Percentiles rank a stretch among this genome's conserved stretches.
Conservation (phyloP, 2,797 vertebrate species). For the Mallotus villosus region DNA sequence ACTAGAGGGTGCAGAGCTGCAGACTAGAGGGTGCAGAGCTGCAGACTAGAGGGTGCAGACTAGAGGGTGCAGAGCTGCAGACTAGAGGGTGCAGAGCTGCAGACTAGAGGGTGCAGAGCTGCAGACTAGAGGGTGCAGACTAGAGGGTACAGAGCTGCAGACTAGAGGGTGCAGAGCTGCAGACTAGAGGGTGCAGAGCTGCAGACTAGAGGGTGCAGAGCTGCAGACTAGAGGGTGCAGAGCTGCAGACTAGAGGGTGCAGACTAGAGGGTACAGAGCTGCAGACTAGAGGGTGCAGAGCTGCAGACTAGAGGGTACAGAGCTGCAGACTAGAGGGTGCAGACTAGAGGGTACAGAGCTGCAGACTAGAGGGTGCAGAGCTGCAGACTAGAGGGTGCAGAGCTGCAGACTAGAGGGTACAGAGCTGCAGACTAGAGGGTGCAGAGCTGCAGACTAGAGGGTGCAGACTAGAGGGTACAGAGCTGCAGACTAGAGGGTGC, state of each 20-base stretch:
- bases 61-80: conserved; percentile 31
- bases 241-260: conserved; percentile 46
- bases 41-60: too few species aligned
- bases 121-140: too few species aligned
- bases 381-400: too few species aligned
- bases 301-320: too few species aligned
- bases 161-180: background rate
- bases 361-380: conserved; percentile 34
- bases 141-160: too few species aligned
- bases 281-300: too few species aligned
- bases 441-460: background rate
- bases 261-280: conserved; percentile 30
- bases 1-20: too few species aligned
- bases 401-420: conserved; percentile 51
- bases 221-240: too few species aligned
- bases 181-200: background rate
- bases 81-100: too few species aligned
- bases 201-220: too few species aligned
- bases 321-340: conserved; percentile 38
- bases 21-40: conserved; percentile 32
- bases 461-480: background rate
- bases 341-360: conserved; percentile 10
- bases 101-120: conserved; percentile 36
- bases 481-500: background rate
- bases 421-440: conserved; percentile 36